Conservation (phyloP, 2,888 invertebrate species). For the Julus scandinavius region DNA sequence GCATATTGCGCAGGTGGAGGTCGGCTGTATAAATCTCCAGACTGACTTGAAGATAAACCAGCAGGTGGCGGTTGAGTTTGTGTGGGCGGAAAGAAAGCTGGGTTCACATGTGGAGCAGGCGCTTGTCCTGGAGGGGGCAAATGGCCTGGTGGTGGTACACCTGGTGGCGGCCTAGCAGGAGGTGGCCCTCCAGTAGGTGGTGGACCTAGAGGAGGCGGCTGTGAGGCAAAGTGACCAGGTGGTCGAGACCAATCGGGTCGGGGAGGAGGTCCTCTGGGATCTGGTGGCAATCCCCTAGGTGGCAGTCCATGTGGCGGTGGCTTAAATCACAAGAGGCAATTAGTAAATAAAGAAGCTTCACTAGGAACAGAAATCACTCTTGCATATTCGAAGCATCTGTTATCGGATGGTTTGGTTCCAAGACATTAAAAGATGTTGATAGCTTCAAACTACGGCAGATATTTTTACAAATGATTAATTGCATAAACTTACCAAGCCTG, state of each 20-base stretch:
- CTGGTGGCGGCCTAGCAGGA: slow-evolving; percentile 57
- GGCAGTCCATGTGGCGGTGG: slow-evolving; percentile 60
- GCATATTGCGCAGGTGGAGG: slow-evolving; percentile 63
- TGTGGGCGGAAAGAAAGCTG: slow-evolving; percentile 91
- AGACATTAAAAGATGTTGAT: too few species aligned
- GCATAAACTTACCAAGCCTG: slow-evolving; percentile 70
- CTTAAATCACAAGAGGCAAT: slow-evolving; percentile 45
- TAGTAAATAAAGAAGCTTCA: background rate
- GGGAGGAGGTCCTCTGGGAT: slow-evolving; percentile 70
- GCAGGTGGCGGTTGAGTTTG: slow-evolving; percentile 70
- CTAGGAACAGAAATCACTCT: too few species aligned
- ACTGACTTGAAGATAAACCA: slow-evolving; percentile 69
- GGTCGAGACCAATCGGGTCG: slow-evolving; percentile 80
- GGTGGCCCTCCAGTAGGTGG: slow-evolving; percentile 59
- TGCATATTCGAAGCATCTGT: too few species aligned
- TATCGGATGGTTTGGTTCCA: too few species aligned
- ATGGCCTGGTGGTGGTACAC: slow-evolving; percentile 52
- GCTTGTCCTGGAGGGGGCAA: slow-evolving; percentile 67
- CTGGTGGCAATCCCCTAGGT: slow-evolving; percentile 66
- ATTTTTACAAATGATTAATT: too few species aligned
- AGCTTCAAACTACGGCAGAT: too few species aligned
- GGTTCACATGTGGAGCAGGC: slow-evolving; percentile 95
- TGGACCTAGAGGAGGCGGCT: slow-evolving; percentile 56
- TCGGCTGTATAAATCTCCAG: slow-evolving; percentile 67
- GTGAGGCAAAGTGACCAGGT: slow-evolving; percentile 66